Evolutionary conservation across 2,888 invertebrate species (phyloP), one percentile per base, ranked within the genome.

Genomic region (Drymonia ruficornis): DNA sequence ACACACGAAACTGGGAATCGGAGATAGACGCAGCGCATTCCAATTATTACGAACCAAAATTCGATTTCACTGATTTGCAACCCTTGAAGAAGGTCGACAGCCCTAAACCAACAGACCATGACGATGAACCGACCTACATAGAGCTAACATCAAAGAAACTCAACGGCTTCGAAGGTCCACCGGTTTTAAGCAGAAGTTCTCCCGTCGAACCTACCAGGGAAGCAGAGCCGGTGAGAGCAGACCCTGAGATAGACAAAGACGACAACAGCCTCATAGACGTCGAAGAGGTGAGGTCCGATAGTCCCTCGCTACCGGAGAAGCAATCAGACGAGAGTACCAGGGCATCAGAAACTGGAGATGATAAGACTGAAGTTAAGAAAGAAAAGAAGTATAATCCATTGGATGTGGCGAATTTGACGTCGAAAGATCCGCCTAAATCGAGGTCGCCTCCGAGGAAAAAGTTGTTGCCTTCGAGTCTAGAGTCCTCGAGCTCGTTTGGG

Each of bases 341-440:
- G 74, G 58, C 69, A 29, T 50, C 80, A 81, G 91, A 89, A 75
- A 84, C 70, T 45, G 66, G 59, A 52, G 78, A 84, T 59, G 85
- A 74, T 36, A 88, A 89, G 81, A 84, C 81, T 80, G 90, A 87
- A 63, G 74, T 81, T 75, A 94, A 84, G 83, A 94, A 86, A 59
- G 78, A 83, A 77, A 94, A 86, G 80, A 94, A 92, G 65, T 94
- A 92, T 67, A 94, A 94, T 78, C 94, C 94, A n/a, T 79, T 94
- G 53, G 94, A 94, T 74, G 94, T 94, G 12, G 94, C 94, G 56
- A 94, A 94, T 84, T 85, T 94, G 65, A 94, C 94, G 29, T 93
- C 94, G 11, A 93, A 93, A 77, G 94, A 94, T 74, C 94, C 94
- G 1, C 94, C 94, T 1, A 93, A 92, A 66, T 87, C 90, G 6